phyloP scores from a whole-genome alignment of 2,797 vertebrate species.

The Catharus ustulatus region DNA sequence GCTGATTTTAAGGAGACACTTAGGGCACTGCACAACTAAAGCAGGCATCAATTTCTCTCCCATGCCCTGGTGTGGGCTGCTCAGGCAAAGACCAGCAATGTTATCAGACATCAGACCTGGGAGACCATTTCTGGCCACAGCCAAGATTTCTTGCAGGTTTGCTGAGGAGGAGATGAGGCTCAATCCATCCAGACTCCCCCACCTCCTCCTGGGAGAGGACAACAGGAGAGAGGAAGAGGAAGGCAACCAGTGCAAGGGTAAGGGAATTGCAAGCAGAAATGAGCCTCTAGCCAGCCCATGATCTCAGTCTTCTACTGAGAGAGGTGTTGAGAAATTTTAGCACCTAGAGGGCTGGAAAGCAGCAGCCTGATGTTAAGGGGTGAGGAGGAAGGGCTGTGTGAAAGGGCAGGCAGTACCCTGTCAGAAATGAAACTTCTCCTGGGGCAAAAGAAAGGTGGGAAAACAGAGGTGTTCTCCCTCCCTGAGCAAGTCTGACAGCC shows the following conservation, averaged over 20 bases:
- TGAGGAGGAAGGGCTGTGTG: background rate
- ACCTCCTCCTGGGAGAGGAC: background rate
- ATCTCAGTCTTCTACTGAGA: background rate
- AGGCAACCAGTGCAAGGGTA: background rate
- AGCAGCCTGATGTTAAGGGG: background rate
- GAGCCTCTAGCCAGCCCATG: background rate
- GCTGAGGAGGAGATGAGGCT: background rate
- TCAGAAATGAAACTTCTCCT: background rate
- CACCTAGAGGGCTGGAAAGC: background rate
- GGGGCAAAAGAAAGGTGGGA: background rate
- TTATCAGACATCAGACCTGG: background rate
- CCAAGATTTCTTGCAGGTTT: background rate
- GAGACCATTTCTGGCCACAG: background rate
- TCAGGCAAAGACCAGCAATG: background rate
- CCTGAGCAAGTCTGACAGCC: background rate
- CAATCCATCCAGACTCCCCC: background rate
- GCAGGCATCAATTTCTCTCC: background rate
- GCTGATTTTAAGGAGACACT: background rate
- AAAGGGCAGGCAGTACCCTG: background rate
- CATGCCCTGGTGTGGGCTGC: background rate
- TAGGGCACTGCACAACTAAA: background rate
- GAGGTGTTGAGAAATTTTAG: background rate
- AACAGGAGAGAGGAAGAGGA: background rate
- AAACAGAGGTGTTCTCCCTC: constrained; percentile 5
- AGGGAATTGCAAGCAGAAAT: background rate